phyloP scores from a whole-genome alignment of 2,888 invertebrate species.

The Alloscopus bannaensis region DNA sequence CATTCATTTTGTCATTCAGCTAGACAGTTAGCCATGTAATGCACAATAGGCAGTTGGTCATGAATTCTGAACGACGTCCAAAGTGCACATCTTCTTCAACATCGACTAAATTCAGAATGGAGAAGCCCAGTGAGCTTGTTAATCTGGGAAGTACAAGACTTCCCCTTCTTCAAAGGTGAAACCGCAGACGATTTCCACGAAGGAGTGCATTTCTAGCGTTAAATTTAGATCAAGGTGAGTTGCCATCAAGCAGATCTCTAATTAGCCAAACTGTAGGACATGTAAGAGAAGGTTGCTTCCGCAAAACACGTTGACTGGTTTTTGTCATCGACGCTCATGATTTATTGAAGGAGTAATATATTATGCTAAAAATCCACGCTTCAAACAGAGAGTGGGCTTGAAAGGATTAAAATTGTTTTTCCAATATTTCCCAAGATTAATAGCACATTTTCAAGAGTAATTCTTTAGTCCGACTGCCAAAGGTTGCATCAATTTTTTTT shows the following conservation, averaged over 20 bases:
- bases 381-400: neutral
- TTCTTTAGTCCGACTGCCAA: neutral
- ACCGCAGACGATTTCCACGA: neutral
- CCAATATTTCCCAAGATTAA: neutral
- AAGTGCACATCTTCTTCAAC: too few relatives aligned
- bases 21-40: too few relatives aligned
- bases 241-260: slow-evolving; percentile 26
- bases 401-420: neutral
- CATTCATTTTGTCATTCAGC: too few relatives aligned
- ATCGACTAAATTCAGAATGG: too few relatives aligned
- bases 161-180: neutral
- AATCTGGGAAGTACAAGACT: neutral
- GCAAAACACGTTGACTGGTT: slow-evolving; percentile 4
- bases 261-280: slow-evolving; percentile 46
- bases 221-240: slow-evolving; percentile 56
- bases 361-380: neutral
- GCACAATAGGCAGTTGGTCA: too few relatives aligned
- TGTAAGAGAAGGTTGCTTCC: too few relatives aligned
- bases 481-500: too few relatives aligned
- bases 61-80: too few relatives aligned
- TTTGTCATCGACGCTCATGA: slow-evolving; percentile 17
- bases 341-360: neutral
- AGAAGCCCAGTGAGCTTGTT: too few relatives aligned
- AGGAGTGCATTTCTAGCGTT: slow-evolving; percentile 5
- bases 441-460: neutral